These are phyloP conservation scores for Drosophila sturtevanti DNA, from an alignment of 1,140 invertebrate species.

Conservation along the genomic window DNA sequence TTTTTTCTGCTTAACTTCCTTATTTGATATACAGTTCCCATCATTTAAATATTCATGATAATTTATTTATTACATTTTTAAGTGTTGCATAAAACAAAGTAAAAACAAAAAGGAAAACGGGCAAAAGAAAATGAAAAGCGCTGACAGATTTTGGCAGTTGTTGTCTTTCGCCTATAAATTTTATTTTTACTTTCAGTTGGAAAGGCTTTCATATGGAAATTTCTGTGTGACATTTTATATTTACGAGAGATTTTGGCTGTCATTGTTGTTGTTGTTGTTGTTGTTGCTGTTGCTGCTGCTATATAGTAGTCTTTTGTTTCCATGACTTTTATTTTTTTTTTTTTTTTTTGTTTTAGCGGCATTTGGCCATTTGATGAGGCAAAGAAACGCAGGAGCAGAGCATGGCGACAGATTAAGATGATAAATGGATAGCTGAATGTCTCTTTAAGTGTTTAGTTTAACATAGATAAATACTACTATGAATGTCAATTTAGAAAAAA, in stretches of 20 bases:
- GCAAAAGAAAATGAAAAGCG: constrained; percentile 1
- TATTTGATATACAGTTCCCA: background rate
- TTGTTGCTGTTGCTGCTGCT: background rate
- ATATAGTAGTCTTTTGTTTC: constrained; percentile 4
- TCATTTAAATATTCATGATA: constrained; percentile 3
- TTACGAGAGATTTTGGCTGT: background rate
- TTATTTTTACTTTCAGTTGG: constrained; percentile 18
- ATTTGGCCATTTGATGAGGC: constrained; percentile 1
- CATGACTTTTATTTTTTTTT: background rate
- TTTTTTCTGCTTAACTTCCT: background rate
- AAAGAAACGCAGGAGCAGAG: background rate
- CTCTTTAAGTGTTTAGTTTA: constrained; percentile 4
- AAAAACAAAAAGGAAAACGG: background rate
- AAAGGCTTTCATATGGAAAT: constrained; percentile 18
- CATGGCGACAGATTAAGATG: constrained; percentile 13
- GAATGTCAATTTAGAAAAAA: background rate
- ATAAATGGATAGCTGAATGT: constrained; percentile 6
- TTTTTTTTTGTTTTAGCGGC: background rate
- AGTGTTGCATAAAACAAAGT: constrained; percentile 3
- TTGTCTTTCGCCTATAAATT: constrained; percentile 15
- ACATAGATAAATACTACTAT: background rate
- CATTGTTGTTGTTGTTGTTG: background rate
- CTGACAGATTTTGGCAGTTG: constrained; percentile 6
- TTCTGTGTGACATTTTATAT: constrained; percentile 3
- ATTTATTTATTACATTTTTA: constrained; percentile 15